phyloP scores from a whole-genome alignment of 2,888 invertebrate species.

The Pterostichus madidus region DNA sequence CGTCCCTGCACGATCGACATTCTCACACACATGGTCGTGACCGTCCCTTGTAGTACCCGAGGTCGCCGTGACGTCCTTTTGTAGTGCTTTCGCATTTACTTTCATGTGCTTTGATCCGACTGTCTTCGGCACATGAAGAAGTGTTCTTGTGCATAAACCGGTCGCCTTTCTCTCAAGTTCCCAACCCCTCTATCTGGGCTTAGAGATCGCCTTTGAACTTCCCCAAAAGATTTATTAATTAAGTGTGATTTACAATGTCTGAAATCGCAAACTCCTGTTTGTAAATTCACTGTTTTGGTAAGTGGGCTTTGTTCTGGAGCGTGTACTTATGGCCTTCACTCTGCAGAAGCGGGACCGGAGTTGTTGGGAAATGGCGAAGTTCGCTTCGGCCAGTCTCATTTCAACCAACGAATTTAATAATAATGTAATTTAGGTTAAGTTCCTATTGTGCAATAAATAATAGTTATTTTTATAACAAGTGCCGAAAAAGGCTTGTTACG shows the following conservation, averaged over 20 bases:
- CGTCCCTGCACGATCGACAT: background rate
- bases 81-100: slow-evolving; percentile 26
- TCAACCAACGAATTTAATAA: too few species aligned
- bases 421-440: too few species aligned
- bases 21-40: slow-evolving; percentile 20
- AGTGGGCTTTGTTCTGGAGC: slow-evolving; percentile 36
- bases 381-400: background rate
- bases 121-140: slow-evolving; percentile 38
- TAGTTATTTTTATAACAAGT: too few species aligned
- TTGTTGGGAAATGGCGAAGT: background rate
- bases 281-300: slow-evolving; percentile 46
- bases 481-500: too few species aligned
- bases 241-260: slow-evolving; percentile 51
- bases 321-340: background rate
- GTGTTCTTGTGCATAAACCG: slow-evolving; percentile 49
- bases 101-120: slow-evolving; percentile 49
- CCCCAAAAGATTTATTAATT: slow-evolving; percentile 51
- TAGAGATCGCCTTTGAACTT: slow-evolving; percentile 28
- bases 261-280: slow-evolving; percentile 50
- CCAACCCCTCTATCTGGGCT: background rate
- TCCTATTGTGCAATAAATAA: too few species aligned
- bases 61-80: slow-evolving; percentile 34
- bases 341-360: too few species aligned
- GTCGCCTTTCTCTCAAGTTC: background rate
- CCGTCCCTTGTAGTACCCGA: background rate